phyloP scores from a whole-genome alignment of 2,113 vertebrate genomes.

The Enhydra lutris region DNA sequence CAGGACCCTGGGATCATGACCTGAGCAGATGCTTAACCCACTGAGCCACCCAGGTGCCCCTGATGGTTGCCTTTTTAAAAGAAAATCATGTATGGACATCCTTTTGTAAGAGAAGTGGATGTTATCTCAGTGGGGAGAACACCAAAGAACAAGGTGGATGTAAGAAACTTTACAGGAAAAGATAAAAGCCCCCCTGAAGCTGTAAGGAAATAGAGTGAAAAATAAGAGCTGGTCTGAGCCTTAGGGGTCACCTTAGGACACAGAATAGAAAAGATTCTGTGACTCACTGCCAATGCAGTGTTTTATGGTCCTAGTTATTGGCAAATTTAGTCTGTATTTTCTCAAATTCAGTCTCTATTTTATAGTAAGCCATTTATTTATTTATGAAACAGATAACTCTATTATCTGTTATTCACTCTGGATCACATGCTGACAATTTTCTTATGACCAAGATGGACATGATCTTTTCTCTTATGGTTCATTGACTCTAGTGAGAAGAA shows the following conservation, averaged over 20 bases:
- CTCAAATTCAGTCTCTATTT: not conserved
- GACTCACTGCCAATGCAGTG: not conserved
- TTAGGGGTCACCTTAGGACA: not conserved
- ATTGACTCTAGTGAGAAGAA: not conserved
- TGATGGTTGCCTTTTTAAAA: not conserved
- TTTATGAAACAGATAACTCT: not conserved
- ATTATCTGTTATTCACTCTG: not conserved
- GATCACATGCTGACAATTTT: not conserved
- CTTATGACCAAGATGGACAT: not conserved
- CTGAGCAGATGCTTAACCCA: too few species aligned
- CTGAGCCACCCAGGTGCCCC: too few species aligned
- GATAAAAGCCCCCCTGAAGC: not conserved
- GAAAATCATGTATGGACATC: not conserved
- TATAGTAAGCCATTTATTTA: not conserved
- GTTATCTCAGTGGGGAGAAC: not conserved
- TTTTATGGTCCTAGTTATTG: not conserved
- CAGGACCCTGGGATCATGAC: too few species aligned
- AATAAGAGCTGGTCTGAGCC: rapidly evolving
- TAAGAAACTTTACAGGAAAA: not conserved
- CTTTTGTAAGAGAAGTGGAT: not conserved
- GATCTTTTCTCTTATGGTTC: not conserved
- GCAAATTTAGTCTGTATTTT: not conserved
- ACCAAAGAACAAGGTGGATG: not conserved
- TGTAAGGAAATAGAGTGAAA: not conserved
- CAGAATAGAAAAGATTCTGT: not conserved